Conservation (phyloP, 2,113 vertebrate genomes). For the Daubentonia madagascariensis region DNA sequence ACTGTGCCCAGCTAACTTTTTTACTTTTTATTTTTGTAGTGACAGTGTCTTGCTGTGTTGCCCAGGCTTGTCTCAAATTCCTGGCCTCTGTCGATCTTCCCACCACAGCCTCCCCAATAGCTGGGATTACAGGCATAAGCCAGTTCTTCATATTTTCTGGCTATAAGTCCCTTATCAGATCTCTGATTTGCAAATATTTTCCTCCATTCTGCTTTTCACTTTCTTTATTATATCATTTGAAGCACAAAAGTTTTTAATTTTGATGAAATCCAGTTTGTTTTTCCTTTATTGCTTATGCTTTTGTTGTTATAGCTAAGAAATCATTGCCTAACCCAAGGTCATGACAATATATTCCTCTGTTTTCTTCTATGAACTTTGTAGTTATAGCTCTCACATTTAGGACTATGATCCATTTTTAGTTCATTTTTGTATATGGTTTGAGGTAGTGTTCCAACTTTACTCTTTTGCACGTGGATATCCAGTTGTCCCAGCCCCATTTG, state of each 20-base stretch:
- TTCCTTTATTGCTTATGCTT: background rate
- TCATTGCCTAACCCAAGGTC: background rate
- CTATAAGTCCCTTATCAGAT: background rate
- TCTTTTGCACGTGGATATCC: background rate
- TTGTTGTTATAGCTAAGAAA: constrained; percentile 6
- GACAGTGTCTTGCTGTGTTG: too few relatives aligned
- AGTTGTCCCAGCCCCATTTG: background rate
- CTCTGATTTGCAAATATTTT: background rate
- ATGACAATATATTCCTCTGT: background rate
- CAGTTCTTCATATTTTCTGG: background rate
- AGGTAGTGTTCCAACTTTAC: background rate
- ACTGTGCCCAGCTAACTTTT: too few relatives aligned
- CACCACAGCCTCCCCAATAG: too few relatives aligned
- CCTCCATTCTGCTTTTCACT: background rate
- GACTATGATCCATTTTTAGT: background rate
- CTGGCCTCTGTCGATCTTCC: too few relatives aligned
- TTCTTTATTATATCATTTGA: constrained; percentile 1
- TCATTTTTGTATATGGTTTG: background rate
- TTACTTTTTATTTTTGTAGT: too few relatives aligned
- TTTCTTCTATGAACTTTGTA: background rate
- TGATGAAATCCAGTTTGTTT: background rate
- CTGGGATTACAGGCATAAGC: too few relatives aligned
- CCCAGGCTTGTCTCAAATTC: too few relatives aligned
- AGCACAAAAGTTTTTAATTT: background rate
- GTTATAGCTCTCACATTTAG: background rate